Evolutionary conservation across 2,113 vertebrate species (phyloP), one percentile per base, ranked within the genome.

Genomic region (Gavialis gangeticus): DNA sequence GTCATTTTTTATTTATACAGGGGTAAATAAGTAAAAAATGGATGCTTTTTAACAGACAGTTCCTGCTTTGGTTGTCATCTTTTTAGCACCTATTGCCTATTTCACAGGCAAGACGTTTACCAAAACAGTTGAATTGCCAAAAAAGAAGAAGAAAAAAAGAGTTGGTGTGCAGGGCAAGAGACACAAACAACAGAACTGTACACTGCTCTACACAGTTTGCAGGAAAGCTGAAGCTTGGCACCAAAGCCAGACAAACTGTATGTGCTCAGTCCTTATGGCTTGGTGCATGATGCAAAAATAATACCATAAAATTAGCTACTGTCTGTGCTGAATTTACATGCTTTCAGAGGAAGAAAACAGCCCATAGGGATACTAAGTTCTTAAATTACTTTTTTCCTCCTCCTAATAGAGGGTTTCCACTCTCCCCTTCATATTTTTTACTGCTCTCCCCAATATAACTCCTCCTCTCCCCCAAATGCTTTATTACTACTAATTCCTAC

Each of bases 61-160:
- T 67, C 54, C 60, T n/a, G 25, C 19, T 34, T 60, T 10, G 28
- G 21, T 18, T 0, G 0, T 55, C 55, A 28, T 18, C 28, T 17
- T 66, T 25, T 77, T 55, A 85, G 37, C 6, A 77, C 5, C 67
- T 92, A 10, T 16, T 62, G 22, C 60, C 76, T 46, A 46, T 57
- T 73, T 89, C 37, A 87, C 67, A 76, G 24, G 64, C 24, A 91
- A 94, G 88, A 79, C 66, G 28, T 22, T 92, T 19, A 21, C 81
- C 63, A 77, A 79, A 93, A 30, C 2, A 84, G 2, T 56, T 46
- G 10, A 55, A 62, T 73, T 92, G 11, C 9, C 84, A 75, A 66
- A 7, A 71, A 46, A 46, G 46, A 46, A 46, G 46, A 46, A 46
- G 19, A 91, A 79, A 58, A 85, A 90, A 91, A 1, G 8, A 85